These are phyloP conservation scores for Hirtodrosophila duncani DNA, from an alignment of 2,888 invertebrate genomes.

Conservation along the genomic window DNA sequence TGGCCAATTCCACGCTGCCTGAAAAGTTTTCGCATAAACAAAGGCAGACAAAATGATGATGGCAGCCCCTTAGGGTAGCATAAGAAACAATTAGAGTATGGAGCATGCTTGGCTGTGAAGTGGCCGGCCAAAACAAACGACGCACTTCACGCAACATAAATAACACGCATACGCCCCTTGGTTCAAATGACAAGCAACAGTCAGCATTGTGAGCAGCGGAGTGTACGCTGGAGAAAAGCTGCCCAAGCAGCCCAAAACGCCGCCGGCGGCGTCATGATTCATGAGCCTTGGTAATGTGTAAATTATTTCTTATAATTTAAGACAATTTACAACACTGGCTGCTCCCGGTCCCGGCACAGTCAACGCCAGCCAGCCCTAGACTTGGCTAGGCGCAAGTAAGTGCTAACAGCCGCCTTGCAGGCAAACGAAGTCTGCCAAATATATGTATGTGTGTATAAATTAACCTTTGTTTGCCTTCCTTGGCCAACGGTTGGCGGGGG, in stretches of 20 bases:
- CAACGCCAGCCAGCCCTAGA: too few relatives aligned
- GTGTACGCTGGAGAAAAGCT: slow-evolving; percentile 12
- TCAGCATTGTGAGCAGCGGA: slow-evolving; percentile 15
- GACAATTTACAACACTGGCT: slow-evolving; percentile 66
- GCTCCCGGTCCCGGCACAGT: slow-evolving; percentile 1
- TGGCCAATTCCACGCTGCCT: slow-evolving; percentile 9
- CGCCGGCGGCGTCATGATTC: slow-evolving; percentile 46
- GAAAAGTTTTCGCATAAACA: slow-evolving; percentile 23
- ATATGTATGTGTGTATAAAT: too few relatives aligned
- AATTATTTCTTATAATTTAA: slow-evolving; percentile 72
- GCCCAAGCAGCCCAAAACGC: slow-evolving; percentile 16
- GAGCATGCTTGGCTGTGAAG: slow-evolving; percentile 52
- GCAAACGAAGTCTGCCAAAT: slow-evolving; percentile 50
- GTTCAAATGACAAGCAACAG: slow-evolving; percentile 43
- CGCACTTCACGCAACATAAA: slow-evolving; percentile 66
- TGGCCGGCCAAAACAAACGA: slow-evolving; percentile 64
- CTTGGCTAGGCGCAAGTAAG: slow-evolving; percentile 27
- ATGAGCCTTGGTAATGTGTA: slow-evolving; percentile 70
- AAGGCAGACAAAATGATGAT: slow-evolving; percentile 17
- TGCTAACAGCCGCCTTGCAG: slow-evolving; percentile 43
- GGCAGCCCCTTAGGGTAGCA: slow-evolving; percentile 40
- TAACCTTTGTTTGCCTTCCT: slow-evolving; percentile 52
- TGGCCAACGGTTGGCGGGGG: neutral
- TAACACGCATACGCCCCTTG: slow-evolving; percentile 70
- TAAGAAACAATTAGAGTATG: slow-evolving; percentile 65